Percentiles rank a stretch among this genome's conserved stretches.
phyloP scores from a whole-genome alignment of 1,140 invertebrate genomes.

The Calycopis cecrops region DNA sequence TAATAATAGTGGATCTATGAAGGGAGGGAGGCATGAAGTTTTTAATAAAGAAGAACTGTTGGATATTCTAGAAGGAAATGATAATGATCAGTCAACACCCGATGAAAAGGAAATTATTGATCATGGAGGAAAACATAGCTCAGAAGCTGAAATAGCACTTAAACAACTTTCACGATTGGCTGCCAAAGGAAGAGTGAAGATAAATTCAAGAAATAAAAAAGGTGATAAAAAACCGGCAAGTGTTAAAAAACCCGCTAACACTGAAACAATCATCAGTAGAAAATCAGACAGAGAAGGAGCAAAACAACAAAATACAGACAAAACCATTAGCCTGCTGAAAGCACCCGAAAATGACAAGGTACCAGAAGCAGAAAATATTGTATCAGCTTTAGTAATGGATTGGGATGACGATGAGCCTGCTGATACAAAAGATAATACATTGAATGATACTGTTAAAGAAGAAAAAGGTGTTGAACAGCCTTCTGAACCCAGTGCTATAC shows the following conservation, averaged over 20 bases:
- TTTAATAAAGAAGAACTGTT: constrained; percentile 67
- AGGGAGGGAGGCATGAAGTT: constrained; percentile 57
- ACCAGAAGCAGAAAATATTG: constrained; percentile 43
- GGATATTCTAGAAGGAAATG: constrained; percentile 65
- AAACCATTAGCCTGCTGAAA: constrained; percentile 1
- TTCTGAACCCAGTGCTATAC: constrained; percentile 34
- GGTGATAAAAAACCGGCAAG: constrained; percentile 18
- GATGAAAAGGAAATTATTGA: constrained; percentile 12
- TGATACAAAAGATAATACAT: constrained; percentile 18
- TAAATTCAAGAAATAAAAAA: constrained; percentile 11
- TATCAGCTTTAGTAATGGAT: constrained; percentile 59
- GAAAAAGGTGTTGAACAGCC: constrained; percentile 30
- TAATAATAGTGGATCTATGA: constrained; percentile 50
- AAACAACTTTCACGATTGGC: constrained; percentile 40
- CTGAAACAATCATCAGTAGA: constrained; percentile 12
- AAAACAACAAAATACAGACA: constrained; percentile 14
- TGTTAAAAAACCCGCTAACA: constrained; percentile 10
- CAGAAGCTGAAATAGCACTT: constrained; percentile 47
- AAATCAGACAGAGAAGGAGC: constrained; percentile 7
- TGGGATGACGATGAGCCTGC: constrained; percentile 63
- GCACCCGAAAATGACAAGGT: constrained; percentile 13
- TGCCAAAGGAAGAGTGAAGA: constrained; percentile 13
- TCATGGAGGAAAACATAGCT: constrained; percentile 11
- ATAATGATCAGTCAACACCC: constrained; percentile 31
- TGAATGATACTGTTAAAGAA: constrained; percentile 8